Conservation (phyloP, 2,797 vertebrate species). For the Pseudomugil tenellus region DNA sequence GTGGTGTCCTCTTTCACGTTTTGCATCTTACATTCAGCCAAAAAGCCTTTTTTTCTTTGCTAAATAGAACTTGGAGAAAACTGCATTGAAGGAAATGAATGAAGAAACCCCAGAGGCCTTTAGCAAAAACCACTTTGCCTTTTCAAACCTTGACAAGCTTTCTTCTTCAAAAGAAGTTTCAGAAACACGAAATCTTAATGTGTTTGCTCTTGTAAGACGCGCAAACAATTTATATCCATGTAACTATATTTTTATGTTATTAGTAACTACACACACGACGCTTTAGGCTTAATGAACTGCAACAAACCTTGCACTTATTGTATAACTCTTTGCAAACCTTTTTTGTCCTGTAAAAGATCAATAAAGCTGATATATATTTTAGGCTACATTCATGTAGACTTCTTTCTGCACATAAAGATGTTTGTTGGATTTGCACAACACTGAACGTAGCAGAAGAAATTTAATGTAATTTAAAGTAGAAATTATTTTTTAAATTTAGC, state of each 20-base stretch:
- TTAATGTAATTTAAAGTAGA: not conserved
- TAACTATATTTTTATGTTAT: constrained; percentile 71
- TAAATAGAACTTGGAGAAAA: constrained; percentile 37
- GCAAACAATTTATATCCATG: constrained; percentile 75
- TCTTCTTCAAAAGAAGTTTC: constrained; percentile 71
- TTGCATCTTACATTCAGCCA: constrained; percentile 32
- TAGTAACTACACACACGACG: constrained; percentile 71
- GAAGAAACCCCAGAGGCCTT: constrained; percentile 67
- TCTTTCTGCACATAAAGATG: constrained; percentile 15
- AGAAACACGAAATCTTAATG: constrained; percentile 59
- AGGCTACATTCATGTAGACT: constrained; percentile 52
- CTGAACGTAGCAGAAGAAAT: not conserved
- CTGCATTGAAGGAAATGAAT: constrained; percentile 65
- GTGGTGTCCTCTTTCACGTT: constrained; percentile 35
- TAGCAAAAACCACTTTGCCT: constrained; percentile 70
- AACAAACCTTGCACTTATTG: constrained; percentile 80
- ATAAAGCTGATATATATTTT: constrained; percentile 83
- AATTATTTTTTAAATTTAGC: not conserved
- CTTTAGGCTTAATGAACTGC: constrained; percentile 74
- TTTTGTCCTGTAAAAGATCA: constrained; percentile 77
- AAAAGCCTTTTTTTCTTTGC: constrained; percentile 19
- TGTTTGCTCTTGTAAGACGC: constrained; percentile 74
- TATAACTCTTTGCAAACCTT: constrained; percentile 71
- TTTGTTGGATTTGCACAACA: not conserved
- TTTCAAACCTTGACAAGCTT: constrained; percentile 56